phyloP scores from a whole-genome alignment of 2,113 vertebrate species.

The Jacana jacana region DNA sequence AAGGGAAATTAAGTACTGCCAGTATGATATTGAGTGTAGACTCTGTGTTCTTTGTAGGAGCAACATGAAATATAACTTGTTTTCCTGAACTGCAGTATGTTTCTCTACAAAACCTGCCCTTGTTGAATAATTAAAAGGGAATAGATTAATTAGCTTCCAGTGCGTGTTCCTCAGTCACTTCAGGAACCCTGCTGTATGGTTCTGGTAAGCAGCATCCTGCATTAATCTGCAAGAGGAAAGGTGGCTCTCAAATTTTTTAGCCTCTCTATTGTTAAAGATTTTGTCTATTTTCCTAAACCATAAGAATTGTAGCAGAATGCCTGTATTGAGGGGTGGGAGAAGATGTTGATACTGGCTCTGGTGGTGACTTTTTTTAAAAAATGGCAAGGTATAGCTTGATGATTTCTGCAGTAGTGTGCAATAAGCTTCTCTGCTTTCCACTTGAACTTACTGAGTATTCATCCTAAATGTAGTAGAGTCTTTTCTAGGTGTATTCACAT shows the following conservation, averaged over 20 bases:
- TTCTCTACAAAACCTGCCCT: background rate
- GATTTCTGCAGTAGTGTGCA: background rate
- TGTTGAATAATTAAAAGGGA: background rate
- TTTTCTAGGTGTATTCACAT: background rate
- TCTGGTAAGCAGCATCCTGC: background rate
- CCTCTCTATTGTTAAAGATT: background rate
- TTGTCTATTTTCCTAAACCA: background rate
- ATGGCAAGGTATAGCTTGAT: background rate
- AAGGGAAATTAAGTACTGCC: background rate
- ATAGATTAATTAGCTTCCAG: background rate
- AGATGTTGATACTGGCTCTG: background rate
- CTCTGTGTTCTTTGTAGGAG: background rate
- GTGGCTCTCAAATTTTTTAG: background rate
- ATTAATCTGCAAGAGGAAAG: background rate
- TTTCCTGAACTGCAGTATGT: background rate
- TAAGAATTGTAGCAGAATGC: background rate
- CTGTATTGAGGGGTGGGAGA: background rate
- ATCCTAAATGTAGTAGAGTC: background rate
- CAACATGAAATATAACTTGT: background rate
- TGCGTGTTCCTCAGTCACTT: background rate
- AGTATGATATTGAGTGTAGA: background rate
- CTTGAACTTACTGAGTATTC: background rate
- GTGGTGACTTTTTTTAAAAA: background rate
- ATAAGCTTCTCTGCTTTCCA: fast-evolving
- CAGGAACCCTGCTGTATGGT: background rate